Evolutionary conservation across 2,113 vertebrate species (phyloP).

Genomic region (Bujurquina vittata): DNA sequence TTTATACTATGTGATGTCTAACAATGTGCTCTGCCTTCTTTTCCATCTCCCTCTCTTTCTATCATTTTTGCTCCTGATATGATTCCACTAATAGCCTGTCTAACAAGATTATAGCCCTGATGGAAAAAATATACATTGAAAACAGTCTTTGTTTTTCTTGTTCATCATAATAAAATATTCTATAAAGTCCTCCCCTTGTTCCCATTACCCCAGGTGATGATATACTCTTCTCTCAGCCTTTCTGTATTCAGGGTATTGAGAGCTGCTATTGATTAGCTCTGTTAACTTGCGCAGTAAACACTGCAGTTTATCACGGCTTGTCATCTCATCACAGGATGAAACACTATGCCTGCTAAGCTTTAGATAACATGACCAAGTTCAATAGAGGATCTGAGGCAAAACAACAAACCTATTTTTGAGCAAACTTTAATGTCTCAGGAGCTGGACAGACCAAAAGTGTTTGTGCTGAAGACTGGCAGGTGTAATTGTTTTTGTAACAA

Average conservation of each 20-base stretch:
- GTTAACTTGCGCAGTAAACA: slow-evolving; percentile 64
- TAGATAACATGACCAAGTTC: slow-evolving; percentile 30
- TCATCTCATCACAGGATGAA: slow-evolving; percentile 45
- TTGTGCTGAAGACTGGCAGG: slow-evolving; percentile 12
- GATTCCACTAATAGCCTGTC: not conserved
- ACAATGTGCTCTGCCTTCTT: not conserved
- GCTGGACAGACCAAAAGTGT: slow-evolving; percentile 2
- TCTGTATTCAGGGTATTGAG: slow-evolving; percentile 52
- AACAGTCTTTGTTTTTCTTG: not conserved
- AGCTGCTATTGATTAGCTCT: slow-evolving; percentile 59
- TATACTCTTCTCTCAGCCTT: slow-evolving; percentile 8
- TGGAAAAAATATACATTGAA: not conserved
- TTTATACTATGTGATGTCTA: not conserved
- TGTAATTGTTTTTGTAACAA: slow-evolving; percentile 19
- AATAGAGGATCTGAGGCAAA: slow-evolving; percentile 4
- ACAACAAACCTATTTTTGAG: slow-evolving; percentile 8
- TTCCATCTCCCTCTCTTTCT: not conserved
- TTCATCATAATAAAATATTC: not conserved
- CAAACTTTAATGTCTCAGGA: slow-evolving; percentile 28
- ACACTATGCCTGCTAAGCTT: slow-evolving; percentile 38
- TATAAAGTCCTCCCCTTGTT: not conserved
- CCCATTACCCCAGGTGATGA: not conserved
- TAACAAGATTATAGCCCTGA: not conserved
- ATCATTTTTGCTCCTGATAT: not conserved
- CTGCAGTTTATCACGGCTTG: slow-evolving; percentile 46